Evolutionary conservation across 2,888 invertebrate species (phyloP).

Genomic region (Eupsilia transversa): DNA sequence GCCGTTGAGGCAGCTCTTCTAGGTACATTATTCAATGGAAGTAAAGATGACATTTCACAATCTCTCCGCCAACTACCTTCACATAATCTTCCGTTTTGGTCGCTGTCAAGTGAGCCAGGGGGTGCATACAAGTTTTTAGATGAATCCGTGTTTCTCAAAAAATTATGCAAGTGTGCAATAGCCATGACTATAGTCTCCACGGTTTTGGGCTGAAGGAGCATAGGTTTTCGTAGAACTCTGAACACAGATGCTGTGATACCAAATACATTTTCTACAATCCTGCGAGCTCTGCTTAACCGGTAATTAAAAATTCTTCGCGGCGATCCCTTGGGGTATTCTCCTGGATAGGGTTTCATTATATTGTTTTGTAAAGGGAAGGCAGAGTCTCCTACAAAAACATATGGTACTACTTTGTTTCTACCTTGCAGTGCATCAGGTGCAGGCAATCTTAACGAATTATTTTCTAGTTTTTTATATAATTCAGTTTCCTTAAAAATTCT

Average conservation of each 20-base stretch:
- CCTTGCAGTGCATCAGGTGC: conserved; percentile 37
- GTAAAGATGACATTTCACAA: conserved; percentile 46
- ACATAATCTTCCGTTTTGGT: conserved; percentile 48
- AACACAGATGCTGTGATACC: conserved; percentile 50
- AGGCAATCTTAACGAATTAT: conserved; percentile 47
- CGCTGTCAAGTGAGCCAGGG: conserved; percentile 43
- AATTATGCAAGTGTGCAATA: conserved; percentile 46
- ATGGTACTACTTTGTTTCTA: conserved; percentile 45
- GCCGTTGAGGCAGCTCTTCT: conserved; percentile 44
- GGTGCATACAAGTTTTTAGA: conserved; percentile 47
- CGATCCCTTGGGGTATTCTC: conserved; percentile 41
- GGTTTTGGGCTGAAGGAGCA: conserved; percentile 52
- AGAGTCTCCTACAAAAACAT: conserved; percentile 50
- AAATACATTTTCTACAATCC: conserved; percentile 38
- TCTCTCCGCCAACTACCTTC: conserved; percentile 47
- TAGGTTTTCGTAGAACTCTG: conserved; percentile 59
- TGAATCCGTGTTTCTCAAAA: conserved; percentile 43
- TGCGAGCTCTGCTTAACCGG: conserved; percentile 53
- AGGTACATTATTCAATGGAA: conserved; percentile 49
- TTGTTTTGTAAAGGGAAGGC: conserved; percentile 55
- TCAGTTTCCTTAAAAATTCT: conserved; percentile 31
- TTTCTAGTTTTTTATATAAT: conserved; percentile 43
- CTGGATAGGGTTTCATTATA: conserved; percentile 57
- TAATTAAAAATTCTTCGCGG: conserved; percentile 59
- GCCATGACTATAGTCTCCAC: conserved; percentile 45